These are phyloP conservation scores for Chanos chanos DNA, from an alignment of 2,797 vertebrate genomes.

Conservation along the genomic window DNA sequence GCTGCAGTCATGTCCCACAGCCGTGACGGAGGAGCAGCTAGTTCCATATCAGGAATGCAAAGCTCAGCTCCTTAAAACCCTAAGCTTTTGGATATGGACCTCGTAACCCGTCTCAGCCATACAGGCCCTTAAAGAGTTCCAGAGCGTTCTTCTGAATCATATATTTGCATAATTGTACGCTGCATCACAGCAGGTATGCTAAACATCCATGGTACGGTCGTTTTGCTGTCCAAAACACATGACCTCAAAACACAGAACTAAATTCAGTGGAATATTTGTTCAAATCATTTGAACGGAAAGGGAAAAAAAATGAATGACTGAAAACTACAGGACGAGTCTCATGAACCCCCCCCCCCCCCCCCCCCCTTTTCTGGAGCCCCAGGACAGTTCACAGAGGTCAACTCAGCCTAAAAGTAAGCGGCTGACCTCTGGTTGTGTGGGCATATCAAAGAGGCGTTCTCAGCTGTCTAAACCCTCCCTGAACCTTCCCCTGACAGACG, in stretches of 20 bases:
- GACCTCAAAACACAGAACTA: too few relatives aligned
- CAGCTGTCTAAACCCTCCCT: slow-evolving; percentile 55
- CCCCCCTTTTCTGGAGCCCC: too few relatives aligned
- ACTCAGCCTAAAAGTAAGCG: slow-evolving; percentile 45
- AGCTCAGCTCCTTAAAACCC: slow-evolving; percentile 8
- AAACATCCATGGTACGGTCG: too few relatives aligned
- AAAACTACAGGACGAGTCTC: too few relatives aligned
- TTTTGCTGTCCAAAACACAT: too few relatives aligned
- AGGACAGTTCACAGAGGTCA: slow-evolving; percentile 49
- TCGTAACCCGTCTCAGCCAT: neutral
- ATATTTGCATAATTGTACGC: too few relatives aligned
- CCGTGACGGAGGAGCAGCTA: slow-evolving; percentile 34
- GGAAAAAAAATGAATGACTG: too few relatives aligned
- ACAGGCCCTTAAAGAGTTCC: neutral
- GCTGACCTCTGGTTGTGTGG: slow-evolving; percentile 18
- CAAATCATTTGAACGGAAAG: too few relatives aligned
- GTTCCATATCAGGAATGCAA: slow-evolving; percentile 30
- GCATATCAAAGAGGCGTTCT: slow-evolving; percentile 54
- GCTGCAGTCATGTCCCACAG: slow-evolving; percentile 26
- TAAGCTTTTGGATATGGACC: neutral
- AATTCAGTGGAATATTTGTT: too few relatives aligned
- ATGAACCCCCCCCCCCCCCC: too few relatives aligned
- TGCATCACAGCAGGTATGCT: too few relatives aligned
- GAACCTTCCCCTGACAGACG: slow-evolving; percentile 51
- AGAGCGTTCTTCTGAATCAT: too few relatives aligned